Conservation (phyloP, 2,113 vertebrate species). For the Poeciliopsis prolifica region DNA sequence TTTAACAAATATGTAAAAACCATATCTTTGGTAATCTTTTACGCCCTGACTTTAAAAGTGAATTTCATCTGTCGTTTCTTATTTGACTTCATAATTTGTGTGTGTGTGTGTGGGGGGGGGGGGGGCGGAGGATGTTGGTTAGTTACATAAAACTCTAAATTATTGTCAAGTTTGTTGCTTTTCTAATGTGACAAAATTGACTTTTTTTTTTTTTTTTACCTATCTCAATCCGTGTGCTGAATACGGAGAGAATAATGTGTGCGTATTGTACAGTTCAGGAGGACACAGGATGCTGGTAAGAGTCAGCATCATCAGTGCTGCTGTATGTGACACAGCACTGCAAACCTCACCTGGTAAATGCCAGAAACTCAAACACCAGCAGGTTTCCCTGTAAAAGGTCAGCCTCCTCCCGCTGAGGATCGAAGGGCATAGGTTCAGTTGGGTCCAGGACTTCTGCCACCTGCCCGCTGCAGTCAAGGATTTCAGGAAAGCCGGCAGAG, state of each 20-base stretch:
- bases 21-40: no score
- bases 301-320: neutral
- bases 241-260: neutral
- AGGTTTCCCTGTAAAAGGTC: slow-evolving; percentile 87
- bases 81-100: neutral
- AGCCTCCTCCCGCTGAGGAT: slow-evolving; percentile 81
- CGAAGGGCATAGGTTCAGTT: slow-evolving; percentile 72
- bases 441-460: slow-evolving; percentile 83
- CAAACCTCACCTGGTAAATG: slow-evolving; percentile 86
- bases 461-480: slow-evolving; percentile 80
- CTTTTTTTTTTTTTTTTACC: neutral
- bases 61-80: neutral
- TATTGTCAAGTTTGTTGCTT: neutral
- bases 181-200: neutral
- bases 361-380: slow-evolving; percentile 91
- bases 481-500: slow-evolving; percentile 82
- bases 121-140: no score
- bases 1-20: no score
- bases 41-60: neutral
- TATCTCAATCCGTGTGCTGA: neutral
- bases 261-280: neutral
- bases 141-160: neutral
- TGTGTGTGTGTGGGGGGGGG: no score
- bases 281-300: neutral
- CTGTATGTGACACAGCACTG: neutral